Evolutionary conservation across 2,113 vertebrate species (phyloP), one percentile per base, ranked within the genome.

Genomic region (Nerophis lumbriciformis): DNA sequence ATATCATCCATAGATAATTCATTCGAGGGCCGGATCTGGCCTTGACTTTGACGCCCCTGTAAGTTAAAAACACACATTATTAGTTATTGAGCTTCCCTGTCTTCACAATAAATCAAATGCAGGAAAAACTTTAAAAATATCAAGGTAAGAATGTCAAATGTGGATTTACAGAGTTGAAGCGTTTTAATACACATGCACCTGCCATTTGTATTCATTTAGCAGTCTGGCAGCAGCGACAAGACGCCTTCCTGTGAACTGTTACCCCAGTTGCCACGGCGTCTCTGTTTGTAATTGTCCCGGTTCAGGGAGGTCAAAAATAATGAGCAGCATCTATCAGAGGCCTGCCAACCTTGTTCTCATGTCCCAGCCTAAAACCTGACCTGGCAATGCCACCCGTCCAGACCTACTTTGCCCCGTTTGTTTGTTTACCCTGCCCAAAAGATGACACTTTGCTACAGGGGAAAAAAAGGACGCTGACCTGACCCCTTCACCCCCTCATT

Each of bases 391-490:
- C 81, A 82, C 72, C 85, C 11, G 76, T 78, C 70, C 83, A 77
- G 85, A 42, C 74, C 71, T 69, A 57, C 66, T 51, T 73, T 74
- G 82, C 83, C 81, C 61, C 51, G 68, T 71, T 48, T 86, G 83
- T 88, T 86, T 88, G 86, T 88, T 83, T 88, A 81, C 74, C 68
- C 72, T 79, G 81, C 79, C 75, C 86, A 72, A 59, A 80, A 73
- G 76, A 73, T 87, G 86, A 88, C 87, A 88, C 76, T 15, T 60
- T 66, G 76, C 79, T 59, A 50, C 28, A 45, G 42, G 39, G 28
- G 28, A 28, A 28, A 75, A 85, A 85, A 84, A 49, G 76, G 69
- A 79, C 74, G 76, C 76, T 76, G 86, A 85, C 83, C 83, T 66
- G 79, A 85, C 80, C 84, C 73, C 44, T 64, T 84, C 71, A 83